phyloP scores from a whole-genome alignment of 2,797 vertebrate genomes.

The Gallinago solitaria region DNA sequence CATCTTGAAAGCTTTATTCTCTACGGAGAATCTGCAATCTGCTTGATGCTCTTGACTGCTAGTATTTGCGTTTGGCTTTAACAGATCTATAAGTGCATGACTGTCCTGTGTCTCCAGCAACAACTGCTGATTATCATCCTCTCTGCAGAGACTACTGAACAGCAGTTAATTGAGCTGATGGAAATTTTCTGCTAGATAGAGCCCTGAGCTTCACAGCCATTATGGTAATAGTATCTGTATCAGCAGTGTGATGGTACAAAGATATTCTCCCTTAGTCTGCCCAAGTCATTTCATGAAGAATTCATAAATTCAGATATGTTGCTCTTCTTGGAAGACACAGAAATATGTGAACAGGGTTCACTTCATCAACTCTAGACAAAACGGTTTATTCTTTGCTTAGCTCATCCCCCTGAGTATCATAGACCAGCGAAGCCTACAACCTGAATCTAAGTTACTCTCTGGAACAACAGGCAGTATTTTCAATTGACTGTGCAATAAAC shows the following conservation, averaged over 20 bases:
- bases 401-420: background rate
- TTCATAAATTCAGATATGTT: background rate
- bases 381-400: background rate
- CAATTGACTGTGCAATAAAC: background rate
- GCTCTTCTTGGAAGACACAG: background rate
- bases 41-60: background rate
- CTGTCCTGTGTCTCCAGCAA: background rate
- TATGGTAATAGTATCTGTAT: background rate
- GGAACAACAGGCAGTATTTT: background rate
- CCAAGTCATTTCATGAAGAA: background rate
- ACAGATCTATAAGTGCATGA: background rate
- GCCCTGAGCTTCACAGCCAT: background rate
- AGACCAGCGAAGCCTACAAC: background rate
- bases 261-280: background rate
- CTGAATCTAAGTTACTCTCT: background rate
- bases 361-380: background rate
- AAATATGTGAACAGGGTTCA: background rate
- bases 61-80: background rate
- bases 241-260: background rate
- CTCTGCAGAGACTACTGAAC: background rate
- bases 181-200: constrained; percentile 2
- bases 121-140: background rate
- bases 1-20: background rate
- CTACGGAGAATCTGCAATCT: background rate
- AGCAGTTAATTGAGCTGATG: background rate